These are phyloP conservation scores for Drosophila diplacantha DNA, from an alignment of 2,888 invertebrate species.

Conservation along the genomic window DNA sequence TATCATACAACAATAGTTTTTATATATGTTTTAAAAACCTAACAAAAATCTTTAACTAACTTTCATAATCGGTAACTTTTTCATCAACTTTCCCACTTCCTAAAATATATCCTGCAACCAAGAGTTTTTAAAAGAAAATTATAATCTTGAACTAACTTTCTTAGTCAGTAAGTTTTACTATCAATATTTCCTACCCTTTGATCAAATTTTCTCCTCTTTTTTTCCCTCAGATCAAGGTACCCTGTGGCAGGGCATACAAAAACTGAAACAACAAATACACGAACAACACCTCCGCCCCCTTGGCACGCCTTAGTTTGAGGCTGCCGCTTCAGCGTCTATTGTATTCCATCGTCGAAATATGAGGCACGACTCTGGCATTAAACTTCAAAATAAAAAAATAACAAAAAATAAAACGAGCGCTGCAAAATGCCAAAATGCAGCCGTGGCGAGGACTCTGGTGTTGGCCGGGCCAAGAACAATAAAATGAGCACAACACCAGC, in stretches of 20 bases:
- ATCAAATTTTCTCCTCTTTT: background rate
- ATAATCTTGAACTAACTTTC: background rate
- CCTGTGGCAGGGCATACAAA: conserved; percentile 14
- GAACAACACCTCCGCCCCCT: conserved; percentile 64
- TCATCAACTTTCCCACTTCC: background rate
- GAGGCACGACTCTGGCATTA: conserved; percentile 74
- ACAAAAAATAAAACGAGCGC: conserved; percentile 52
- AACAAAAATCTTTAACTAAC: background rate
- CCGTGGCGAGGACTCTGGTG: conserved; percentile 54
- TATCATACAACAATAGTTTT: background rate
- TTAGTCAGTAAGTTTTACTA: background rate
- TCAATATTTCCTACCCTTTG: background rate
- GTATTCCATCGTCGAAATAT: conserved; percentile 70
- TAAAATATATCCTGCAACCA: no score
- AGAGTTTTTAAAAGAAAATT: no score
- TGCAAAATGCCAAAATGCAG: conserved; percentile 72
- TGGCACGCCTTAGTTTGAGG: conserved; percentile 59
- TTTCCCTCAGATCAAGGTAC: background rate
- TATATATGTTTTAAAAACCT: background rate
- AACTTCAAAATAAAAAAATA: conserved; percentile 53
- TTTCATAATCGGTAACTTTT: background rate
- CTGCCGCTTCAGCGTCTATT: conserved; percentile 49
- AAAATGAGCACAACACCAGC: conserved; percentile 49
- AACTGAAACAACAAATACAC: conserved; percentile 28
- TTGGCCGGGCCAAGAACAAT: conserved; percentile 71